Evolutionary conservation across 2,888 invertebrate species (phyloP), one percentile per base, ranked within the genome.

Genomic region (Lasioglossum figueresi): DNA sequence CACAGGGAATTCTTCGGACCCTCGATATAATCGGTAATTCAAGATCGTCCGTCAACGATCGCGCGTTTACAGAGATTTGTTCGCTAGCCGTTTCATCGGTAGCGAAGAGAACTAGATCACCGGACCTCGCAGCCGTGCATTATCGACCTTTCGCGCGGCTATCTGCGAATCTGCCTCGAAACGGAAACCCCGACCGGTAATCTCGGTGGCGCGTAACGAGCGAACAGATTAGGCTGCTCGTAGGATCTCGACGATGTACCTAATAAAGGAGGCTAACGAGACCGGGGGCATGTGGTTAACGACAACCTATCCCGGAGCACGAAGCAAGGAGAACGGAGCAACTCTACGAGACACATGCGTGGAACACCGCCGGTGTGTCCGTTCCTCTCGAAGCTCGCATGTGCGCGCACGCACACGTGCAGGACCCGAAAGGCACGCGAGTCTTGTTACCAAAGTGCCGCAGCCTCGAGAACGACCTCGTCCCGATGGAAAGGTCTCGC

Each of bases 381-480:
- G 73, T 72, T 87, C 83, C 72, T 79, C 75, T 86, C 56, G 56
- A n/a, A n/a, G 80, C 88, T 71, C 85, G 79, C 70, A 74, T 70
- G 76, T 73, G 78, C 68, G 40, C 52, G 87, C 91, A 91, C 91
- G 92, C 92, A 92, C 93, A 93, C 94, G 91, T 94, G 94, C 88
- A 88, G 89, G 91, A 92, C 91, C 92, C 31, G 48, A 90, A 89
- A 87, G 92, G 92, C 93, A 92, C 94, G 92, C 93, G 94, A 93
- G 91, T 95, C 95, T 90, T 90, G 92, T 95, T 95, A 94, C 95
- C 93, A 95, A 94, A 95, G 94, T 89, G 91, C 93, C 92, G 92
- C 91, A 88, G 90, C 90, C 88, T 88, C 80, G 87, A 45, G 43
- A 85, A 87, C 70, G 79, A 76, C 34, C 63, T 63, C 76, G 70